phyloP scores from a whole-genome alignment of 2,113 vertebrate genomes.

The Sinocyclocheilus anshuiensis region DNA sequence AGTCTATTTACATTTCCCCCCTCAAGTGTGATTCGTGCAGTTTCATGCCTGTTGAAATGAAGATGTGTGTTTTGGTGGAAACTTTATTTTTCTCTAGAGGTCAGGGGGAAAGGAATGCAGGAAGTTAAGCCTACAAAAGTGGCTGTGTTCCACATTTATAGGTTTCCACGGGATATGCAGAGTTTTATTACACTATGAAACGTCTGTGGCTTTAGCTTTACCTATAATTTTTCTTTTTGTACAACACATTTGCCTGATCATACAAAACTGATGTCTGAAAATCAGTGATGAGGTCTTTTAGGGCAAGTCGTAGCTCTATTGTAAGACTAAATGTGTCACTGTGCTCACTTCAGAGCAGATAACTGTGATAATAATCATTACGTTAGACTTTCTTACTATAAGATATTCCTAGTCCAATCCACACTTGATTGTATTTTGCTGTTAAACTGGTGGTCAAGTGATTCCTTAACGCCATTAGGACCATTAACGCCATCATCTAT shows the following conservation, averaged over 20 bases:
- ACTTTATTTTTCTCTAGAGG: not conserved
- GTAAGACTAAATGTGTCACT: not conserved
- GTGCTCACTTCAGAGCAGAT: not conserved
- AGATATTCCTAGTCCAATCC: not conserved
- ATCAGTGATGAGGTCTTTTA: not conserved
- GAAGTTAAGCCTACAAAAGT: constrained; percentile 7
- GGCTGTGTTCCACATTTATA: constrained; percentile 21
- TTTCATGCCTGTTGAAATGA: not conserved
- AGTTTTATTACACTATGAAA: no score
- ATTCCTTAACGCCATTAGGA: constrained; percentile 47
- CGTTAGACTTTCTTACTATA: not conserved
- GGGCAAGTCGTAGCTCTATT: not conserved
- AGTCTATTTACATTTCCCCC: not conserved
- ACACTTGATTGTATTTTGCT: not conserved
- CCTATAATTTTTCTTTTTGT: no score
- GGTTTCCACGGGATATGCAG: not conserved
- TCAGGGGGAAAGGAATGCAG: constrained; percentile 7
- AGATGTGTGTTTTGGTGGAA: not conserved
- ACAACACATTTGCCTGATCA: not conserved
- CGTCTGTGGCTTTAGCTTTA: no score
- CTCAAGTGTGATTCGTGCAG: not conserved
- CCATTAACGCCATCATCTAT: not conserved
- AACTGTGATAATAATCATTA: not conserved
- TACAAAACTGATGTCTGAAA: not conserved
- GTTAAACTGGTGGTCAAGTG: constrained; percentile 41